phyloP scores from a whole-genome alignment of 2,888 invertebrate species.

The Standfussiana lucernea region DNA sequence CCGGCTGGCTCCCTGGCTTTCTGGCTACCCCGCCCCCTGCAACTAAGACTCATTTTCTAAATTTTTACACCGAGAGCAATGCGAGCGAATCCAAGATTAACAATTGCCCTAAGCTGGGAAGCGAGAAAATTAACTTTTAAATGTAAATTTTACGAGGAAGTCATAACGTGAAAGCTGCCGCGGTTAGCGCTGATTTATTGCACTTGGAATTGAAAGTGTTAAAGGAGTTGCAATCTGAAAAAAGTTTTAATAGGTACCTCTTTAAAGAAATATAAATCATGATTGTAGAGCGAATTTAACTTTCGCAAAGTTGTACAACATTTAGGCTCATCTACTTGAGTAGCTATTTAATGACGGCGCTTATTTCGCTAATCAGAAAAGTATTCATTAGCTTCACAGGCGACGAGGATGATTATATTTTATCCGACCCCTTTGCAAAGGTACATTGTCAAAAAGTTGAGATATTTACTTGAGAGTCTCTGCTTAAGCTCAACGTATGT shows the following conservation, averaged over 20 bases:
- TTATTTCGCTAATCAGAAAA: conserved; percentile 80
- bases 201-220: conserved; percentile 90
- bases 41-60: conserved; percentile 79
- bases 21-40: conserved; percentile 34
- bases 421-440: conserved; percentile 41
- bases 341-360: conserved; percentile 84
- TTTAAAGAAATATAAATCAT: conserved; percentile 90
- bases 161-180: conserved; percentile 90
- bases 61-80: conserved; percentile 78
- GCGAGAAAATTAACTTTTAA: conserved; percentile 90
- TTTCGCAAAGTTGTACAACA: conserved; percentile 85
- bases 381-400: conserved; percentile 76
- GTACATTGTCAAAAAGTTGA: conserved; percentile 18
- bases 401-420: conserved; percentile 56
- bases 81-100: conserved; percentile 86
- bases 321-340: conserved; percentile 85
- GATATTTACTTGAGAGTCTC: conserved; percentile 28
- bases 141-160: conserved; percentile 90
- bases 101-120: conserved; percentile 86
- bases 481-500: conserved; percentile 10
- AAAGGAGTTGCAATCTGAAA: conserved; percentile 90
- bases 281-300: conserved; percentile 84
- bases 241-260: conserved; percentile 90
- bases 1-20: conserved; percentile 9
- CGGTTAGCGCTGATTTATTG: conserved; percentile 90